phyloP scores from a whole-genome alignment of 2,797 vertebrate genomes.

The Microctenopoma steveboyesi region DNA sequence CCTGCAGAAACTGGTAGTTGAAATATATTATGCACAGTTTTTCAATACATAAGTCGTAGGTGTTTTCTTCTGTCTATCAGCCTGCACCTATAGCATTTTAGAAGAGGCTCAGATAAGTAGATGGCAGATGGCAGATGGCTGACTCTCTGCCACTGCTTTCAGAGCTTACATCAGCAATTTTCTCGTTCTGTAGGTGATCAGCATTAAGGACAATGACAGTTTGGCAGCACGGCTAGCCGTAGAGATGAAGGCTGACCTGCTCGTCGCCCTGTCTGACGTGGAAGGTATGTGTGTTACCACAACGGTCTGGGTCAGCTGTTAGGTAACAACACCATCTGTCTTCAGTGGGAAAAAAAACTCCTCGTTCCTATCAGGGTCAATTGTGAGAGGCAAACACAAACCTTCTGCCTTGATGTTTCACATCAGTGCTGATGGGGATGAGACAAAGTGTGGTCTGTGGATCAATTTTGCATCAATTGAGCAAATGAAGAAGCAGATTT shows the following conservation, averaged over 20 bases:
- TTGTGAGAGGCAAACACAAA: constrained; percentile 56
- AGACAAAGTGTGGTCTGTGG: constrained; percentile 6
- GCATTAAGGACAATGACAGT: constrained; percentile 98
- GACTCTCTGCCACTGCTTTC: constrained; percentile 4
- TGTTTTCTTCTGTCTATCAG: constrained; percentile 7
- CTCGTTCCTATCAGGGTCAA: constrained; percentile 41
- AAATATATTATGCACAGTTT: neutral
- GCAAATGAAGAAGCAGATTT: neutral
- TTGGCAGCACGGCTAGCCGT: constrained; percentile 96
- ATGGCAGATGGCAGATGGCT: constrained; percentile 19
- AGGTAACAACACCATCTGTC: constrained; percentile 79
- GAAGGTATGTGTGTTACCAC: constrained; percentile 86
- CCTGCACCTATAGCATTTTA: neutral
- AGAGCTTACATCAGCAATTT: constrained; percentile 34
- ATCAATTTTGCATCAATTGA: constrained; percentile 14
- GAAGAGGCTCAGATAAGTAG: neutral
- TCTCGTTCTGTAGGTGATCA: constrained; percentile 89
- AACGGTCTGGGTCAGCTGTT: constrained; percentile 48
- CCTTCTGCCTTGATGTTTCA: constrained; percentile 50
- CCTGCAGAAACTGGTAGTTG: neutral
- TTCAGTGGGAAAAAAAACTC: neutral
- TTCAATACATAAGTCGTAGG: neutral
- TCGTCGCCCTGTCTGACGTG: constrained; percentile 97
- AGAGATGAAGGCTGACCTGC: constrained; percentile 97
- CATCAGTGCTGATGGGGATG: constrained; percentile 40